A percentile compares a stretch with the other conserved stretches of the same genome.
phyloP scores from a whole-genome alignment of 2,888 invertebrate species.

The Netelia melanura region DNA sequence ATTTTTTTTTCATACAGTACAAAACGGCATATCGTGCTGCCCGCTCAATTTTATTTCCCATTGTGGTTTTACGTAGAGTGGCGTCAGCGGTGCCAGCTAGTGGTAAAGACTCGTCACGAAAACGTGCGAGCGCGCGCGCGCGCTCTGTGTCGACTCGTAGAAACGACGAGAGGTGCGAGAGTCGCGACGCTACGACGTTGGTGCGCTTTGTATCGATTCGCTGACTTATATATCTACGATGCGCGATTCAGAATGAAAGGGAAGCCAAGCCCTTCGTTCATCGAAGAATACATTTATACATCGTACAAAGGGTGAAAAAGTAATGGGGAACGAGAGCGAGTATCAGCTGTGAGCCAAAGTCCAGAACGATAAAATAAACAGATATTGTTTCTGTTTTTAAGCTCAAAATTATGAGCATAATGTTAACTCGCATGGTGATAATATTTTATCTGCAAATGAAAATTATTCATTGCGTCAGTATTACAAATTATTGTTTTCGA shows the following conservation, averaged over 20 bases:
- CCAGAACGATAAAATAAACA: neutral
- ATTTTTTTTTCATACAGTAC: neutral
- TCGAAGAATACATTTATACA: neutral
- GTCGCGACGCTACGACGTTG: neutral
- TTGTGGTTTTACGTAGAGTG: neutral
- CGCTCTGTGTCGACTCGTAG: neutral
- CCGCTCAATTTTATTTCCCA: neutral
- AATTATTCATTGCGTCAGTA: too few species aligned
- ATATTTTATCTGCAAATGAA: too few species aligned
- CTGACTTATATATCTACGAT: conserved; percentile 9
- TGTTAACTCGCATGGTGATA: too few species aligned
- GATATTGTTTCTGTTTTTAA: neutral
- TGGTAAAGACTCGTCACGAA: conserved; percentile 8
- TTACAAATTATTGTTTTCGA: too few species aligned
- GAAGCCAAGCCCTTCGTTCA: conserved; percentile 1
- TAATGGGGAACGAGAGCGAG: neutral
- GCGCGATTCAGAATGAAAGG: neutral
- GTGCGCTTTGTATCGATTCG: neutral
- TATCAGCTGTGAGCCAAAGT: conserved; percentile 6
- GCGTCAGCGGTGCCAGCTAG: neutral
- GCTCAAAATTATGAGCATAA: too few species aligned
- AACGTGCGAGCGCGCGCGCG: neutral
- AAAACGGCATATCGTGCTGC: neutral
- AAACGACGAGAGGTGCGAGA: neutral
- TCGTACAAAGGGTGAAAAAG: neutral